Evolutionary conservation across 2,797 vertebrate genomes (phyloP), one percentile per base, ranked within the genome.

Genomic region (Dipus sagitta): DNA sequence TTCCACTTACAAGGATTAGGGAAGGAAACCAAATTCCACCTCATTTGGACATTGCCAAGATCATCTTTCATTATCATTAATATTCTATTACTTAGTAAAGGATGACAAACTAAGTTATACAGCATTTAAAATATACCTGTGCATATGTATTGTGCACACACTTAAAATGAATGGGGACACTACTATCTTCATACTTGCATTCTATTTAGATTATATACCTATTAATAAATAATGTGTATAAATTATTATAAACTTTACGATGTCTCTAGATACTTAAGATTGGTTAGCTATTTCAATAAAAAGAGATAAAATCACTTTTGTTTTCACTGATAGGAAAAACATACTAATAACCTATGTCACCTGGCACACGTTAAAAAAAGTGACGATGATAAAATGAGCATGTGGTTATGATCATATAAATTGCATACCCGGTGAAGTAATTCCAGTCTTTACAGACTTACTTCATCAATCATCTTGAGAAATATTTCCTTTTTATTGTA

Each of bases 361-460:
- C 28, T 93, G 62, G 65, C 21, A 81, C 14, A 58, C 64, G 30
- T 85, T 92, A 81, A 75, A 58, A 93, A 28, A 75, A 90, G 28
- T 67, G 74, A 67, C 62, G 60, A 84, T 74, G 64, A 65, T 42
- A 12, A 38, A 32, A 86, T 47, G 32, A 85, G 38, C 74, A 76
- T 77, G 79, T 94, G 81, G 65, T 75, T 86, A 34, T 76, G 72
- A 92, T 84, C 86, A 70, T 72, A 70, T 80, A 74, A 94, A 62
- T 78, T 89, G 94, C 86, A 88, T 58, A 64, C 17, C 86, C 74
- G 92, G 32, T 89, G 92, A 95, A 89, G 74, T 72, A 78, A 95
- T 79, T 89, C n/a, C 88, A 76, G 79, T 80, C 86, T 64, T 38
- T 71, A 86, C 86, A 78, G 42, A 93, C 38, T 80, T 34, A 81